These are phyloP conservation scores for Ricordea florida DNA, from an alignment of 92 coral and sea anemone genomes.

Conservation along the genomic window DNA sequence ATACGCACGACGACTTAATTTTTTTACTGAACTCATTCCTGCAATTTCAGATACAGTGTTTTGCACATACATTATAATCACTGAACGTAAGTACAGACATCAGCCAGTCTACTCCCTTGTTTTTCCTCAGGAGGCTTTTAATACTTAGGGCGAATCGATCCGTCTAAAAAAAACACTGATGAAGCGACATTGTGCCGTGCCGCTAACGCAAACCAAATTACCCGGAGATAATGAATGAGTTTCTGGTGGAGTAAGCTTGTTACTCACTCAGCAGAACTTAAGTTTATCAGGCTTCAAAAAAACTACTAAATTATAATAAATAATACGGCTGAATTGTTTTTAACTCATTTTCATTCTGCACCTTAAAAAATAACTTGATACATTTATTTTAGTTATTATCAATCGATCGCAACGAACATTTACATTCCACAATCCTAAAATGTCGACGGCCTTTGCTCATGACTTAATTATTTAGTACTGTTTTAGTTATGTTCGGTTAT, in stretches of 20 bases:
- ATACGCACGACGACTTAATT: not conserved
- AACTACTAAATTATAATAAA: slow-evolving; percentile 4
- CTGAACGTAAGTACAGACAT: not conserved
- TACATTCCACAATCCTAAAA: not conserved
- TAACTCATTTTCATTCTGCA: slow-evolving; percentile 3
- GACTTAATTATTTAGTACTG: not conserved
- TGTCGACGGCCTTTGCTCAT: slow-evolving; percentile 2
- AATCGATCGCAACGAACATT: too few species aligned
- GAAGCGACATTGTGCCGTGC: slow-evolving; percentile 2
- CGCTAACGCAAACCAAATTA: not conserved
- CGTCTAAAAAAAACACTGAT: not conserved
- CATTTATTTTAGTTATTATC: not conserved
- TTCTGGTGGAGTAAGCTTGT: slow-evolving; percentile 4
- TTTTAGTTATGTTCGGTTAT: slow-evolving; percentile 6
- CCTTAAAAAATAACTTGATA: not conserved
- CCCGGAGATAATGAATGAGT: not conserved
- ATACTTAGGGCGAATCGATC: not conserved
- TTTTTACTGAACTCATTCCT: not conserved
- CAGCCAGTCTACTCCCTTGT: slow-evolving; percentile 5
- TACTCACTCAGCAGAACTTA: slow-evolving; percentile 2
- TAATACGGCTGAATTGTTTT: not conserved
- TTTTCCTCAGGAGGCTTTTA: slow-evolving; percentile 6
- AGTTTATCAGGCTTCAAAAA: not conserved
- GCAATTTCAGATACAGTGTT: not conserved
- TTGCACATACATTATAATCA: not conserved